Conservation (phyloP, 1,140 invertebrate genomes). For the Hylyphantes graminicola region DNA sequence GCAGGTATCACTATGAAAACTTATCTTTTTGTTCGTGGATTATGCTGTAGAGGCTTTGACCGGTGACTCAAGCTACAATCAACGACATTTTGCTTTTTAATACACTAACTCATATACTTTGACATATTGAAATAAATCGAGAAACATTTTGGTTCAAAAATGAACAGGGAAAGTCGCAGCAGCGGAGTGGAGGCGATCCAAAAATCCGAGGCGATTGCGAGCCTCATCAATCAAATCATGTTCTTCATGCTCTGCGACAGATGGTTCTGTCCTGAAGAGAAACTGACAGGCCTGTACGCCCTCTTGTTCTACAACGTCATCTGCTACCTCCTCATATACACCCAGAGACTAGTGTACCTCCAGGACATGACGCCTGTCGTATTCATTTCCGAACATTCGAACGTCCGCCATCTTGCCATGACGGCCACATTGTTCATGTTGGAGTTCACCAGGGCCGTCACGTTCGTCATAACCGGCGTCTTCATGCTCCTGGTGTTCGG, state of each 20-base stretch:
- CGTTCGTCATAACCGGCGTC: conserved; percentile 81
- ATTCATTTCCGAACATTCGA: conserved; percentile 78
- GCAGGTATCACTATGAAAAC: conserved; percentile 38
- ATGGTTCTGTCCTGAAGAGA: conserved; percentile 73
- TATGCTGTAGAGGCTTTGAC: background rate
- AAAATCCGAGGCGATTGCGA: conserved; percentile 38
- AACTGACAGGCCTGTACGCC: conserved; percentile 79
- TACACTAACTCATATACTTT: background rate
- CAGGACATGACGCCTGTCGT: conserved; percentile 79
- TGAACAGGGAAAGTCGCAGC: conserved; percentile 48
- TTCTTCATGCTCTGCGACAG: conserved; percentile 80
- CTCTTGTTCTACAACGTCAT: conserved; percentile 85
- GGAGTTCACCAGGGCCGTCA: conserved; percentile 84
- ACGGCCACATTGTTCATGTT: conserved; percentile 82
- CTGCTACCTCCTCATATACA: conserved; percentile 80
- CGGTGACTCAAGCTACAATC: background rate
- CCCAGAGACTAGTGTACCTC: conserved; percentile 64
- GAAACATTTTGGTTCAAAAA: background rate
- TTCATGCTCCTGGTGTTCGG: conserved; percentile 81
- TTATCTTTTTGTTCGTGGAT: background rate
- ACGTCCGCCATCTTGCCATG: conserved; percentile 81
- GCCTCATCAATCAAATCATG: conserved; percentile 71
- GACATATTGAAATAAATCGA: background rate
- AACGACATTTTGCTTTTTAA: background rate
- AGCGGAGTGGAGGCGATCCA: conserved; percentile 37